A percentile compares a stretch with the other conserved stretches of the same genome.
Conservation (phyloP, 2,888 invertebrate genomes). For the Drosophila merina region DNA sequence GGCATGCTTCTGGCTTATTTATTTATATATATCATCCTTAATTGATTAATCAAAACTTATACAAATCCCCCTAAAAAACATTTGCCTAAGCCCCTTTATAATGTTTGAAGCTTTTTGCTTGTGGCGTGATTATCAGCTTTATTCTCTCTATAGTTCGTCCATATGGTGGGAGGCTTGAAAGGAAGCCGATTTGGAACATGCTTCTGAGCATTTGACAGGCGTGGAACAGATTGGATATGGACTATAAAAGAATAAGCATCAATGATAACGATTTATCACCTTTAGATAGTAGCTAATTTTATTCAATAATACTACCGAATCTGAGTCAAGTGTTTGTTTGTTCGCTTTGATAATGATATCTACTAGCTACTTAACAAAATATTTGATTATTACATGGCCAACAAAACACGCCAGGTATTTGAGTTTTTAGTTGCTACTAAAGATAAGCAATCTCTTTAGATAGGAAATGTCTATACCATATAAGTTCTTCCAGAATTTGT, state of each 20-base stretch:
- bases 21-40: too few species aligned
- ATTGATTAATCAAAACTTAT: too few species aligned
- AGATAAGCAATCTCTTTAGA: neutral
- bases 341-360: conserved; percentile 3
- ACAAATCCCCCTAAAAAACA: neutral
- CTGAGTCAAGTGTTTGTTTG: neutral
- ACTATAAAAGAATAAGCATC: neutral
- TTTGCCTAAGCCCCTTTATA: neutral
- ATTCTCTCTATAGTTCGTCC: neutral
- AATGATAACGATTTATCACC: neutral
- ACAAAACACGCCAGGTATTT: neutral
- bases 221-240: conserved; percentile 1
- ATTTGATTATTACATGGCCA: neutral
- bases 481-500: neutral
- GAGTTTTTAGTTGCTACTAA: neutral
- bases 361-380: neutral
- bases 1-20: too few species aligned
- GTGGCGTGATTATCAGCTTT: conserved; percentile 25
- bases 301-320: neutral
- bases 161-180: neutral
- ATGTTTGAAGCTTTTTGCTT: conserved; percentile 36
- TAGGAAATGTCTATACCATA: neutral
- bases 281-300: neutral
- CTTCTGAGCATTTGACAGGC: neutral
- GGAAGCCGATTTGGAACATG: neutral